phyloP scores from a whole-genome alignment of 2,113 vertebrate species.

The Aegithalos caudatus region DNA sequence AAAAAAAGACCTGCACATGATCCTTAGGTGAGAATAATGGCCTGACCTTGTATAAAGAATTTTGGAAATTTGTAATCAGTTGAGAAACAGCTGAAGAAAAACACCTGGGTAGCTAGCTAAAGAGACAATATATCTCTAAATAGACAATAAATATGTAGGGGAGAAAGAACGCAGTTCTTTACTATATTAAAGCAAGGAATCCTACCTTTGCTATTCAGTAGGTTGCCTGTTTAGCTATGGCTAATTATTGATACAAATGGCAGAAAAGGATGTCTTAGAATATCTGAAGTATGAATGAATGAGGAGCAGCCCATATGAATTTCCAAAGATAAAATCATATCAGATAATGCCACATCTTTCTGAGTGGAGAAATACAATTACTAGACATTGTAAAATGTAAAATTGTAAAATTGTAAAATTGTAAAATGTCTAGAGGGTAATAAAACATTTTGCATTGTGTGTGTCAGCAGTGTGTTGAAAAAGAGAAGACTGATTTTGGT shows the following conservation, averaged over 20 bases:
- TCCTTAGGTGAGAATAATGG: not conserved
- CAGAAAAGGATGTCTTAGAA: not conserved
- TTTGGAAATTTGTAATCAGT: not conserved
- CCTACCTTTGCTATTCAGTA: not conserved
- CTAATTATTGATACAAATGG: not conserved
- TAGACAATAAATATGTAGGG: not conserved
- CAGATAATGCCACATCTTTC: not conserved
- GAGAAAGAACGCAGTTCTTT: not conserved
- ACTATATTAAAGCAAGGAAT: not conserved
- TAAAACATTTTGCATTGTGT: not conserved
- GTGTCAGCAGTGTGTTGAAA: not conserved
- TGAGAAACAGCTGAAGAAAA: not conserved
- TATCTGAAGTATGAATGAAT: not conserved
- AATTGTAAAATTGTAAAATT: no score
- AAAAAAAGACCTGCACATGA: not conserved
- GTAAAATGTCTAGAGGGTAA: not conserved
- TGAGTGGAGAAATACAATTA: not conserved
- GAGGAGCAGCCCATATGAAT: not conserved
- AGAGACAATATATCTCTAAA: not conserved
- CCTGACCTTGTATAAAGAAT: not conserved
- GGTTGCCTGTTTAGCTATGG: not conserved
- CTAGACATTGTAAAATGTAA: not conserved
- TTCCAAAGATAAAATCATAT: not conserved
- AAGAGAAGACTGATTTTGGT: not conserved
- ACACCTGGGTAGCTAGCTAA: not conserved